These are phyloP conservation scores for Caradrina kadenii DNA, from an alignment of 2,888 invertebrate species.

Conservation along the genomic window DNA sequence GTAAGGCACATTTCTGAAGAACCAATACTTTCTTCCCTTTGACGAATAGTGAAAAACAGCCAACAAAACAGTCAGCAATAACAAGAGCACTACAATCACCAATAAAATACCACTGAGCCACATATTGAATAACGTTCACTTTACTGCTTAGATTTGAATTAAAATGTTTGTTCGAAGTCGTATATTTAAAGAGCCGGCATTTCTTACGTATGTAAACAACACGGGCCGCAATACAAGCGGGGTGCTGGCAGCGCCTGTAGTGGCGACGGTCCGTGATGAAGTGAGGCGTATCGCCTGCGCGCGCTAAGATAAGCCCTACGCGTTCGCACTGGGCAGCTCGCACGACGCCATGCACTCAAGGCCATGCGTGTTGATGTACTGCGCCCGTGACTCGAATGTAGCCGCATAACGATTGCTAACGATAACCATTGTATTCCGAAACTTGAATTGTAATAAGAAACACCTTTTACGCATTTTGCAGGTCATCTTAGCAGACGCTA, in stretches of 20 bases:
- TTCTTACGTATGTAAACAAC: slow-evolving; percentile 81
- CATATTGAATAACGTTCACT: slow-evolving; percentile 70
- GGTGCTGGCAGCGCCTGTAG: slow-evolving; percentile 66
- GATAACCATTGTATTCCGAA: slow-evolving; percentile 80
- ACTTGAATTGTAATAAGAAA: slow-evolving; percentile 72
- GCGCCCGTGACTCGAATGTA: slow-evolving; percentile 84
- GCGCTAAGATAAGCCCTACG: slow-evolving; percentile 83
- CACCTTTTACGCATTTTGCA: slow-evolving; percentile 51
- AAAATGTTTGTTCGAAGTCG: slow-evolving; percentile 51
- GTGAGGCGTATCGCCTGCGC: slow-evolving; percentile 76
- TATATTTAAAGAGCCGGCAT: slow-evolving; percentile 74
- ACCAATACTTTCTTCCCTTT: slow-evolving; percentile 86
- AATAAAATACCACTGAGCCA: slow-evolving; percentile 76
- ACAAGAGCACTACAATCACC: slow-evolving; percentile 66
- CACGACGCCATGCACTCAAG: slow-evolving; percentile 76
- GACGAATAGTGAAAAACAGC: slow-evolving; percentile 81
- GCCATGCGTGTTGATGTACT: slow-evolving; percentile 80
- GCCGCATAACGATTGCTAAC: slow-evolving; percentile 74
- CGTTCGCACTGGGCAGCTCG: slow-evolving; percentile 58
- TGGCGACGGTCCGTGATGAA: slow-evolving; percentile 76
- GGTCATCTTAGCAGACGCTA: slow-evolving; percentile 25
- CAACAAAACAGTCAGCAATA: slow-evolving; percentile 74
- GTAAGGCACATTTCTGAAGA: slow-evolving; percentile 81
- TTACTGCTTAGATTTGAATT: slow-evolving; percentile 48
- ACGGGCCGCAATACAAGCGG: slow-evolving; percentile 63